phyloP scores from a whole-genome alignment of 2,797 vertebrate species.

The Sebastes glaucus region DNA sequence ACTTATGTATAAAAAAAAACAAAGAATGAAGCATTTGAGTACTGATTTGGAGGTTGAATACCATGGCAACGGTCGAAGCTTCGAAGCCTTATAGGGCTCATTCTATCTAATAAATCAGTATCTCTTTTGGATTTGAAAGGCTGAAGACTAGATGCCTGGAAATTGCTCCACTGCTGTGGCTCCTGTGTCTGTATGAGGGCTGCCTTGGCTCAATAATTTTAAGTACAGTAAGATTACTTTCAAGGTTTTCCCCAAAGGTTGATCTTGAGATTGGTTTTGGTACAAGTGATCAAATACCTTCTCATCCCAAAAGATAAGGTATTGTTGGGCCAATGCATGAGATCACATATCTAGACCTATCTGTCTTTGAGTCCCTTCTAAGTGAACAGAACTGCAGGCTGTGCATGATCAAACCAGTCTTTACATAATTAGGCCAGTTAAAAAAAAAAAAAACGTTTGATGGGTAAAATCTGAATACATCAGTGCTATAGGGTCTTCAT shows the following conservation, averaged over 20 bases:
- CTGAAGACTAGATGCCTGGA: constrained; percentile 4
- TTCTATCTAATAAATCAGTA: constrained; percentile 58
- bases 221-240: constrained; percentile 1
- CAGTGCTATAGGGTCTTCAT: neutral
- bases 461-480: constrained; percentile 9
- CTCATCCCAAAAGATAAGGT: neutral
- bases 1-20: no score
- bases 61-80: no score
- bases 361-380: neutral
- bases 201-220: neutral
- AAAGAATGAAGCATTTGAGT: no score
- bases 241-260: neutral
- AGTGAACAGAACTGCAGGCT: neutral
- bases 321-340: neutral
- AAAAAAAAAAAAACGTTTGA: neutral
- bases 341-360: neutral
- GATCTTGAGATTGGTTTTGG: neutral
- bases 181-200: neutral
- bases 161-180: neutral
- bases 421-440: constrained; percentile 18
- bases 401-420: constrained; percentile 4
- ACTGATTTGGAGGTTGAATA: no score
- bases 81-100: neutral
- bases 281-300: neutral
- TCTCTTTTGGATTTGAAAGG: constrained; percentile 3